Base-by-base conservation (phyloP, 2,113 vertebrate genomes). In the Phrynosoma platyrhinos region DNA sequence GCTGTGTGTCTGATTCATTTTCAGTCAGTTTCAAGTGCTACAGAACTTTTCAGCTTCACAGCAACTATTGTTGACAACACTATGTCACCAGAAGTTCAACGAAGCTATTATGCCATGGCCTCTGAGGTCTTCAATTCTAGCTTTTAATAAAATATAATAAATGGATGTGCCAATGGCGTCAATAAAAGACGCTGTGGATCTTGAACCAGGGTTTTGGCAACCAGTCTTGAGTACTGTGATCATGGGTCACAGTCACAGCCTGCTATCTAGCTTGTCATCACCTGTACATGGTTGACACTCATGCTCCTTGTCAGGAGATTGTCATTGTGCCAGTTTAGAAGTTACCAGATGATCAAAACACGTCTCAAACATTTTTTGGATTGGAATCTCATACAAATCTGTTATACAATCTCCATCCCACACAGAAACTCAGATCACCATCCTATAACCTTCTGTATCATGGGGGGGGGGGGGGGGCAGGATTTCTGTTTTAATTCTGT, bases 1-100 rank as follows among this genome's bases (percentile, higher is more conserved):
- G 85, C 79, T 81, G 53, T 91, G 30, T 92, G 30, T 72, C 93
- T 91, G 72, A 72, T 87, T 55, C n/a, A 74, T 1, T 25, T 89
- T 90, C 80, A 64, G 79, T 81, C 36, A 36, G 58, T 82, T 87
- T 90, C 77, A 87, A 90, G 18, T 40, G 55, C 66, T 71, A 21
- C 16, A 90, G 21, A 27, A 40, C 16, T 84, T 79, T 14, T 64
- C 25, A 84, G 1, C 2, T 32, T 42, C 14, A 20, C 14, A 62
- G 12, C 40, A 81, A 64, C 40, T 3, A 82, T 64, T 40, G 16
- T 58, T 84, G 71, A 36, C 52, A 42, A 6, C 23, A 77, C 14
- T 47, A n/a, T 55, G 32, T 55, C n/a, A 74, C 32, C 55, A 84
- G 71, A 75, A 72, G 13, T 32, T 55, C 47, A 52, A 84, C 55